phyloP scores from a whole-genome alignment of 2,797 vertebrate genomes.

The Gastrophryne carolinensis region DNA sequence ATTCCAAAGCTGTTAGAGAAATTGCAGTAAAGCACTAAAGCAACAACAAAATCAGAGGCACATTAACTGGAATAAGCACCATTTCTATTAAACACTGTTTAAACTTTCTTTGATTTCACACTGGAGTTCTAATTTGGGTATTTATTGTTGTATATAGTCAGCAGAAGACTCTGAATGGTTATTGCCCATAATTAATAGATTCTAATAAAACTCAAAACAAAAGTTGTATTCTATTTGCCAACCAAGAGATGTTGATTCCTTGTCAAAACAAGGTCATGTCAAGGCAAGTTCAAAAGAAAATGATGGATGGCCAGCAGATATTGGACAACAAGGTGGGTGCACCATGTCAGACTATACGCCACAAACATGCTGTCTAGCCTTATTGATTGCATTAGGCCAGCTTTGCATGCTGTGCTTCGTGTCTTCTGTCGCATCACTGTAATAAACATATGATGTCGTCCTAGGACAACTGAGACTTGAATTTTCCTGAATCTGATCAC shows the following conservation, averaged over 20 bases:
- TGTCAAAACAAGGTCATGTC: constrained; percentile 34
- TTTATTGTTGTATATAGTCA: too few relatives aligned
- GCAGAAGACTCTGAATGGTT: not conserved
- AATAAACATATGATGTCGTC: not conserved
- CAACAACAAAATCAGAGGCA: too few relatives aligned
- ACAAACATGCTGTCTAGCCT: constrained; percentile 5
- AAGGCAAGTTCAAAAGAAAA: constrained; percentile 16
- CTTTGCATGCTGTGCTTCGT: constrained; percentile 22
- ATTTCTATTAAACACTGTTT: too few relatives aligned
- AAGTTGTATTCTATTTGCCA: not conserved
- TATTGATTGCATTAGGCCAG: constrained; percentile 15
- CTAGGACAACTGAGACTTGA: constrained; percentile 5
- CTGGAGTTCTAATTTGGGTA: too few relatives aligned
- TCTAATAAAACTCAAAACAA: not conserved
- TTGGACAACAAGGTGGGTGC: constrained; percentile 1
- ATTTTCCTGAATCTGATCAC: constrained; percentile 21
- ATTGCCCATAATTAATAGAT: not conserved
- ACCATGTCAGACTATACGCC: not conserved
- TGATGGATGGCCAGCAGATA: constrained; percentile 31
- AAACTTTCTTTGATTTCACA: too few relatives aligned
- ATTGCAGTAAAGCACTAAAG: too few relatives aligned
- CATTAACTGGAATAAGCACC: too few relatives aligned
- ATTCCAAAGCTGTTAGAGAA: too few relatives aligned
- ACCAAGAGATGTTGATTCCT: not conserved
- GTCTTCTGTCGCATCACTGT: constrained; percentile 7